Conservation (phyloP, 23 tunicate species). For the Trididemnum clinides region DNA sequence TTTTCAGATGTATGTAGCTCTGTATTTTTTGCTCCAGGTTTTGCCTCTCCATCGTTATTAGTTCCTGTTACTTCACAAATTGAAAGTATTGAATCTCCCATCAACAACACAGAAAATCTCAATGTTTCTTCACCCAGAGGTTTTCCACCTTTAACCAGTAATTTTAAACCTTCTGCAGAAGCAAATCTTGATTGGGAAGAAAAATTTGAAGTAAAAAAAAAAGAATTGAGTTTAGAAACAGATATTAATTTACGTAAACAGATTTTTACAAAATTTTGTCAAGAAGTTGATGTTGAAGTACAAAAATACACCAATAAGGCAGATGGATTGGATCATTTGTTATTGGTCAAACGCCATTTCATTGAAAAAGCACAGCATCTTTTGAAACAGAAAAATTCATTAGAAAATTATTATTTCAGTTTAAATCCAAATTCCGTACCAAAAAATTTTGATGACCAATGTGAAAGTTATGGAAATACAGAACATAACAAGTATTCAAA, state of each 20-base stretch:
- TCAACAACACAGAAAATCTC: not conserved
- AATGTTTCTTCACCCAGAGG: not conserved
- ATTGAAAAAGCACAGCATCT: constrained; percentile 14
- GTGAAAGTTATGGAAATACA: no score
- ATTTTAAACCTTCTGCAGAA: not conserved
- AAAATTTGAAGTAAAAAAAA: not conserved
- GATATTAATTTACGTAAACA: constrained; percentile 2
- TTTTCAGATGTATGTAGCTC: not conserved
- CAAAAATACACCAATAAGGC: constrained; percentile 25
- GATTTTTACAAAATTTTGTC: constrained; percentile 15
- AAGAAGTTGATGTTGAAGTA: constrained; percentile 51
- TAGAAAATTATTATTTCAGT: no score
- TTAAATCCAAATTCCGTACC: no score
- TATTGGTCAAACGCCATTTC: constrained; percentile 16
- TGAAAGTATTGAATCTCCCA: not conserved
- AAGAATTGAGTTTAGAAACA: constrained; percentile 5
- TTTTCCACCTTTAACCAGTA: not conserved
- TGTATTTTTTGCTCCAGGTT: no score
- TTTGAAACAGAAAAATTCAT: not conserved
- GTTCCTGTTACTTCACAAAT: not conserved
- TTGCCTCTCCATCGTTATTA: not conserved
- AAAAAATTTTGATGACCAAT: no score
- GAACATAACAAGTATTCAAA: no score
- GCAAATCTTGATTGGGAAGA: constrained; percentile 28
- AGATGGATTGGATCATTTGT: not conserved